phyloP scores from a whole-genome alignment of 2,113 vertebrate genomes.

The Psittacula cyanocephala region DNA sequence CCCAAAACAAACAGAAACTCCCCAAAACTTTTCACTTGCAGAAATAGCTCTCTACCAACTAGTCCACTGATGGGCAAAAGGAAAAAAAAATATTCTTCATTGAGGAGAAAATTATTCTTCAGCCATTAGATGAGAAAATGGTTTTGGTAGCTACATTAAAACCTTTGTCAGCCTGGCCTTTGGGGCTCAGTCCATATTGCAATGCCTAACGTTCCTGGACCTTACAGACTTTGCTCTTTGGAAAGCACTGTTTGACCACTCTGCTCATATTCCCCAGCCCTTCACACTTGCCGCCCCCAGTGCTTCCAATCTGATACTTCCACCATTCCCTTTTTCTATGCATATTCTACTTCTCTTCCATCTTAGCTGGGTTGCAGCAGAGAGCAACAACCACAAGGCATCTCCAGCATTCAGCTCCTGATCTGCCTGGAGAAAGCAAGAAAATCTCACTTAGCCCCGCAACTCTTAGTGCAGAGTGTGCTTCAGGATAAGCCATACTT shows the following conservation, averaged over 20 bases:
- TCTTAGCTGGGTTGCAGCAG: not conserved
- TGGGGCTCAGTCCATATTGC: rapidly evolving
- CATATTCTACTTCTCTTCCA: not conserved
- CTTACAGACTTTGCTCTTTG: not conserved
- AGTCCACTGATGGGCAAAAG: not conserved
- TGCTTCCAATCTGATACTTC: not conserved
- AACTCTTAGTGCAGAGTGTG: rapidly evolving
- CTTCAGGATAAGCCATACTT: not conserved
- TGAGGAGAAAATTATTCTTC: not conserved
- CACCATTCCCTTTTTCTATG: not conserved
- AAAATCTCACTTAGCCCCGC: rapidly evolving
- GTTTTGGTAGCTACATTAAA: not conserved
- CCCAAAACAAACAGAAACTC: not conserved
- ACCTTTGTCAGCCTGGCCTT: not conserved
- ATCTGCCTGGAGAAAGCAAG: not conserved
- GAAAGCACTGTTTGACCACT: not conserved
- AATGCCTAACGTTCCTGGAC: rapidly evolving
- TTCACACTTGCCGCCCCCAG: not conserved
- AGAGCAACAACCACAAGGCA: not conserved
- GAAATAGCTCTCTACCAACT: not conserved
- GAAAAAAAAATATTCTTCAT: not conserved
- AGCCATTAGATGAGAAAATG: not conserved
- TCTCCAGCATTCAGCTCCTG: not conserved
- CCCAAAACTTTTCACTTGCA: not conserved
- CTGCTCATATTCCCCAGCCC: not conserved